phyloP scores from a whole-genome alignment of 1,140 invertebrate species.

The Scaptodrosophila lebanonensis region DNA sequence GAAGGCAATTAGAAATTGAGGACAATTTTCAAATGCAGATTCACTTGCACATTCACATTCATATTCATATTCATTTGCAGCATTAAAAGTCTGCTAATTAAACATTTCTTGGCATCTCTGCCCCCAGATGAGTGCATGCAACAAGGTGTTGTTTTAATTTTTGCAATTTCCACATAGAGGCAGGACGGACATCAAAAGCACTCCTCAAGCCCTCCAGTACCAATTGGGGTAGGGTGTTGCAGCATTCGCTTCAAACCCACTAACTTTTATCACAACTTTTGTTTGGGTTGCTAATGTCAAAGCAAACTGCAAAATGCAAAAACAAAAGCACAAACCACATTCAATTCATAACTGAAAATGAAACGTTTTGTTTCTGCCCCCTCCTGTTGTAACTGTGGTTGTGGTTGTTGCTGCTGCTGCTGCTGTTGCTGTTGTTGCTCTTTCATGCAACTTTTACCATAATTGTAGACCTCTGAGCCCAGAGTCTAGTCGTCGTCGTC shows the following conservation, averaged over 20 bases:
- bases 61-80: too few relatives aligned
- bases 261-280: not conserved
- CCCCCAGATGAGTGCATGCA: too few relatives aligned
- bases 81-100: too few relatives aligned
- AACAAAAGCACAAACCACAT: constrained; percentile 48
- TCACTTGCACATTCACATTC: too few relatives aligned
- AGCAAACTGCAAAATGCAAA: constrained; percentile 31
- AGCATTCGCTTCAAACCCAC: not conserved
- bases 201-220: too few relatives aligned
- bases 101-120: too few relatives aligned
- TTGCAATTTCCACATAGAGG: too few relatives aligned
- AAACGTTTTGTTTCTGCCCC: constrained; percentile 52
- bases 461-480: constrained; percentile 50
- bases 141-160: too few relatives aligned
- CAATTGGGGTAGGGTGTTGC: constrained; percentile 6
- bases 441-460: constrained; percentile 74
- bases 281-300: constrained; percentile 4
- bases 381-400: constrained; percentile 20
- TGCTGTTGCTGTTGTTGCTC: constrained; percentile 22
- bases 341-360: constrained; percentile 68
- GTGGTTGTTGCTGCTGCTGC: constrained; percentile 34
- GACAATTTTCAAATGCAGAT: too few relatives aligned
- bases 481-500: too few relatives aligned
- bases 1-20: too few relatives aligned
- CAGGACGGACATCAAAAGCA: too few relatives aligned